Percentiles rank a stretch among this genome's conserved stretches.
Conservation (phyloP, 2,888 invertebrate genomes). For the Aelia acuminata region DNA sequence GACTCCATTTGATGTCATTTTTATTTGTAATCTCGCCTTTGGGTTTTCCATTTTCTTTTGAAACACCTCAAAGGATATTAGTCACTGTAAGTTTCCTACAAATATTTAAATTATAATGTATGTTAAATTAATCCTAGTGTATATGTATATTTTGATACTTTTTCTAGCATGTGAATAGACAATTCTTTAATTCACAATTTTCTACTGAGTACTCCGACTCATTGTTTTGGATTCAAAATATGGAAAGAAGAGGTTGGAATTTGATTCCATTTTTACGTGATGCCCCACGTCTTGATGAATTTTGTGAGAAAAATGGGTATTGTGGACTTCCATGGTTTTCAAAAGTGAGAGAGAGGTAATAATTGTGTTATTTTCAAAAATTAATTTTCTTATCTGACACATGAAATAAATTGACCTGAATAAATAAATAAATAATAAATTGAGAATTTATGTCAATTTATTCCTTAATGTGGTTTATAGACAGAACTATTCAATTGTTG, state of each 20-base stretch:
- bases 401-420: too few species aligned
- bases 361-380: not conserved
- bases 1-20: constrained; percentile 4
- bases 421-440: too few species aligned
- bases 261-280: constrained; percentile 2
- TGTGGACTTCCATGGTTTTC: constrained; percentile 58
- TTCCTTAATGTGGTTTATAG: too few species aligned
- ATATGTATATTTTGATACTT: constrained; percentile 4
- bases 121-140: not conserved
- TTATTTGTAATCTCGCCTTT: not conserved
- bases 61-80: constrained; percentile 45
- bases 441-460: not conserved
- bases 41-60: constrained; percentile 42
- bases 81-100: constrained; percentile 36
- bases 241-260: constrained; percentile 50
- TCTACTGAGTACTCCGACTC: constrained; percentile 26
- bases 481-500: too few species aligned
- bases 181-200: constrained; percentile 15
- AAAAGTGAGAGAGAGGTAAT: constrained; percentile 52
- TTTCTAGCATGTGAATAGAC: constrained; percentile 46
- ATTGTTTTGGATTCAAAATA: constrained; percentile 51
- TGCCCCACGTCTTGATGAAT: constrained; percentile 43
- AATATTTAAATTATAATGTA: not conserved
- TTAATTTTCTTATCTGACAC: not conserved
- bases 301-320: constrained; percentile 48